Evolutionary conservation across 2,888 invertebrate species (phyloP).

Genomic region (Xestia rhomboidea): DNA sequence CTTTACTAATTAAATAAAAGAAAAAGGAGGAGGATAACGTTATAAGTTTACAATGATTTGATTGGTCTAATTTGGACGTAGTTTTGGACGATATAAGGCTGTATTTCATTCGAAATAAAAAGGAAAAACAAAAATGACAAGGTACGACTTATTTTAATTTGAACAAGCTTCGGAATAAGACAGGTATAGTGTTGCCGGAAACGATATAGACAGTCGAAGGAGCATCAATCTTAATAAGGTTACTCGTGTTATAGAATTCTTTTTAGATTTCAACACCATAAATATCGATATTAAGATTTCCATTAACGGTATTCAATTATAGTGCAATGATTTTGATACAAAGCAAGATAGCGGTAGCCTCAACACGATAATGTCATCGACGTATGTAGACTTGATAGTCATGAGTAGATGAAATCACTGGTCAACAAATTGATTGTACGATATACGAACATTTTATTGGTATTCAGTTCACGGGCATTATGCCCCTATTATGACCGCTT

Average conservation of each 20-base stretch:
- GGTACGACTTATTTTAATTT: not conserved
- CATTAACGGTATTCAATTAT: constrained; percentile 44
- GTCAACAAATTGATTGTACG: constrained; percentile 54
- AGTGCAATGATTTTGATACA: constrained; percentile 38
- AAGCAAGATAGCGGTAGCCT: constrained; percentile 33
- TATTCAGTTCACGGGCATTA: constrained; percentile 67
- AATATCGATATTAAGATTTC: constrained; percentile 24
- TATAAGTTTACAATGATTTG: not conserved
- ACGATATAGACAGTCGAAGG: not conserved
- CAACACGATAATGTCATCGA: constrained; percentile 29
- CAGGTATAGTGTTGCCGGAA: constrained; percentile 17
- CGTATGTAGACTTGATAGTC: constrained; percentile 26
- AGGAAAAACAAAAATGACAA: not conserved
- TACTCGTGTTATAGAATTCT: not conserved
- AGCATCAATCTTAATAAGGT: constrained; percentile 16
- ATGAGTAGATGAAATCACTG: constrained; percentile 36
- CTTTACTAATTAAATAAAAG: constrained; percentile 3
- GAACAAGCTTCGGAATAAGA: constrained; percentile 11
- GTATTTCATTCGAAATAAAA: not conserved
- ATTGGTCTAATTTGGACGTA: not conserved
- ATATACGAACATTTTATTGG: constrained; percentile 53
- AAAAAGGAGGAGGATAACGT: not conserved
- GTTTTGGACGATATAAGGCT: not conserved
- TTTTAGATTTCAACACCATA: constrained; percentile 9
- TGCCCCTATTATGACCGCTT: constrained; percentile 54